phyloP scores from a whole-genome alignment of 2,888 invertebrate genomes.

The Biston stratarius region DNA sequence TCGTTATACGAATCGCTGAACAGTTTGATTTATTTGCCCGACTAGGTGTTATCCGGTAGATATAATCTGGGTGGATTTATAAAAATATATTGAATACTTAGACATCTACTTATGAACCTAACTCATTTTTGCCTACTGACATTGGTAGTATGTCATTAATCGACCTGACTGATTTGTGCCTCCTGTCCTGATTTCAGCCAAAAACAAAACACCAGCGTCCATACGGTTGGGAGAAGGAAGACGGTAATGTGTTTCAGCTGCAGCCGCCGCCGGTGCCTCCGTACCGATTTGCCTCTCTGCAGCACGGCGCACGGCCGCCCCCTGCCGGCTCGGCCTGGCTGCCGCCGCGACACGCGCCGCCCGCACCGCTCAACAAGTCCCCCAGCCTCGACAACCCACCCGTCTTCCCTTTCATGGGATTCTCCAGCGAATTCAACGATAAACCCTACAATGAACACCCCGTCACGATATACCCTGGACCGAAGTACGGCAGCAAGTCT shows the following conservation, averaged over 20 bases:
- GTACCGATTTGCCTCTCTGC: conserved; percentile 89
- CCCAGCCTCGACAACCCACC: conserved; percentile 79
- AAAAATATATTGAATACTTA: too few relatives aligned
- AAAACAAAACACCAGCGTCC: conserved; percentile 92
- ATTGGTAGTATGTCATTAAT: neutral
- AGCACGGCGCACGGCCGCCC: conserved; percentile 86
- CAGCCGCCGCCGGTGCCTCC: conserved; percentile 88
- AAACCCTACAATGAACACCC: conserved; percentile 88
- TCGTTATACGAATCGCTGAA: too few relatives aligned
- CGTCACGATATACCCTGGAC: conserved; percentile 89
- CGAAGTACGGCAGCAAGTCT: conserved; percentile 73
- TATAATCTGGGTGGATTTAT: too few relatives aligned
- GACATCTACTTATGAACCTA: too few relatives aligned
- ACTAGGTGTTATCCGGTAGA: too few relatives aligned
- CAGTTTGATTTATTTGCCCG: too few relatives aligned
- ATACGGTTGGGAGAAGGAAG: conserved; percentile 90
- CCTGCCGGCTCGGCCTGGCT: conserved; percentile 70
- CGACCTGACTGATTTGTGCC: neutral
- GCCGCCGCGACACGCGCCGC: conserved; percentile 69
- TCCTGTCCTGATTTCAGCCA: conserved; percentile 79
- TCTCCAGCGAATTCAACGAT: conserved; percentile 80
- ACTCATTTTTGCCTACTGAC: too few relatives aligned
- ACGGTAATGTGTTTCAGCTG: conserved; percentile 70
- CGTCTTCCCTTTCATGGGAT: conserved; percentile 82
- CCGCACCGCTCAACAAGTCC: conserved; percentile 67